phyloP scores from a whole-genome alignment of 2,113 vertebrate species.

The Pogonocichla stellata region DNA sequence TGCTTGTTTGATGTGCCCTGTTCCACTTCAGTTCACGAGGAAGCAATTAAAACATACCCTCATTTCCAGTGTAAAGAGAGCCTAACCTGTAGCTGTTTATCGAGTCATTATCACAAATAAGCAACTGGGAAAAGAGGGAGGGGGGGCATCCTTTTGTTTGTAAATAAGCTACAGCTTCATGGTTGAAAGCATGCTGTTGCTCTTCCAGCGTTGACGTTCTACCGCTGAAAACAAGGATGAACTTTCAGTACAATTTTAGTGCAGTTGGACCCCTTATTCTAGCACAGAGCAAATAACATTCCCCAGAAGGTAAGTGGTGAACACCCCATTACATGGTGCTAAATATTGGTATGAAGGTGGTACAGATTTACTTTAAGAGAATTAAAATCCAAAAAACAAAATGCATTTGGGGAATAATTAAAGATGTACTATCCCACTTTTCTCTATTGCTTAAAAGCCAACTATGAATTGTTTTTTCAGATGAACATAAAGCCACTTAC shows the following conservation, averaged over 20 bases:
- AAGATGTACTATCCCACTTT: neutral
- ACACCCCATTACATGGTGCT: slow-evolving; percentile 52
- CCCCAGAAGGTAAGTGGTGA: neutral
- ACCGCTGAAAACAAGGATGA: neutral
- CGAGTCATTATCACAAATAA: neutral
- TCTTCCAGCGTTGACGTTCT: neutral
- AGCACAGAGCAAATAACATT: neutral
- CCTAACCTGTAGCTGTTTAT: neutral
- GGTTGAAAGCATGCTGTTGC: slow-evolving; percentile 48
- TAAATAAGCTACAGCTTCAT: slow-evolving; percentile 61
- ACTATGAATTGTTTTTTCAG: neutral
- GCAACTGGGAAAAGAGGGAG: slow-evolving; percentile 23
- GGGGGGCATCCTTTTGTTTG: slow-evolving; percentile 20
- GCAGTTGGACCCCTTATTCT: neutral
- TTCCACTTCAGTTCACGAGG: neutral
- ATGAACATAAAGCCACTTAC: neutral
- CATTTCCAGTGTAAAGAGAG: neutral
- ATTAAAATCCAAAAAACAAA: neutral
- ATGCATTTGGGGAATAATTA: neutral
- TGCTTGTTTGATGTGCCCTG: neutral
- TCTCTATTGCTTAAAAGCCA: slow-evolving; percentile 27
- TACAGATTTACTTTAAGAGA: neutral
- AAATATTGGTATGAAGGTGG: slow-evolving; percentile 1
- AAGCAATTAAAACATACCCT: neutral
- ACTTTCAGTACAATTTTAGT: neutral